Conservation (phyloP, 2,113 vertebrate genomes). For the Paedocypris sp. region DNA sequence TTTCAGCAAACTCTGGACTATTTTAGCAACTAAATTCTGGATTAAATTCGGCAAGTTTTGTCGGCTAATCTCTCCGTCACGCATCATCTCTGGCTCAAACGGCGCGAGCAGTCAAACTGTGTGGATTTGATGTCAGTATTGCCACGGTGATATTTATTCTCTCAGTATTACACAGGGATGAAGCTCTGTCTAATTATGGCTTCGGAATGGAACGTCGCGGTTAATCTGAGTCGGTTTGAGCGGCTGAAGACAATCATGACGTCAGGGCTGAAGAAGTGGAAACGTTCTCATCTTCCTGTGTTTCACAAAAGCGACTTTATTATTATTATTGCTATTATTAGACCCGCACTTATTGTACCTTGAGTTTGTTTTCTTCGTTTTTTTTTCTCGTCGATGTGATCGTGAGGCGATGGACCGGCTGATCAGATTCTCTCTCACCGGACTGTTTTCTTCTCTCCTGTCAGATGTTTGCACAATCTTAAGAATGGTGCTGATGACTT, state of each 20-base stretch:
- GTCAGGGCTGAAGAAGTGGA: conserved; percentile 1
- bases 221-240: neutral
- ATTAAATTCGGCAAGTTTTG: too few relatives aligned
- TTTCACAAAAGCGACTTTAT: neutral
- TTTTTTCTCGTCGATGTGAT: neutral
- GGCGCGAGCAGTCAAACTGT: neutral
- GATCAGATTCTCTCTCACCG: neutral
- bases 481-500: conserved; percentile 5
- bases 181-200: conserved; percentile 3
- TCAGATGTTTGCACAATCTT: neutral
- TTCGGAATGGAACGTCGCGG: neutral
- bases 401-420: neutral
- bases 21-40: too few relatives aligned
- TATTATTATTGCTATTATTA: neutral
- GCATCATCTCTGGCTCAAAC: too few relatives aligned
- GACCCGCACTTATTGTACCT: neutral
- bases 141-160: neutral
- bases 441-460: neutral
- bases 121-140: neutral
- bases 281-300: neutral
- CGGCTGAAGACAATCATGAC: conserved; percentile 29
- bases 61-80: too few relatives aligned
- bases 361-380: neutral
- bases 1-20: too few relatives aligned
- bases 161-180: conserved; percentile 26